phyloP scores from a whole-genome alignment of 2,797 vertebrate species.

The Paguma larvata region DNA sequence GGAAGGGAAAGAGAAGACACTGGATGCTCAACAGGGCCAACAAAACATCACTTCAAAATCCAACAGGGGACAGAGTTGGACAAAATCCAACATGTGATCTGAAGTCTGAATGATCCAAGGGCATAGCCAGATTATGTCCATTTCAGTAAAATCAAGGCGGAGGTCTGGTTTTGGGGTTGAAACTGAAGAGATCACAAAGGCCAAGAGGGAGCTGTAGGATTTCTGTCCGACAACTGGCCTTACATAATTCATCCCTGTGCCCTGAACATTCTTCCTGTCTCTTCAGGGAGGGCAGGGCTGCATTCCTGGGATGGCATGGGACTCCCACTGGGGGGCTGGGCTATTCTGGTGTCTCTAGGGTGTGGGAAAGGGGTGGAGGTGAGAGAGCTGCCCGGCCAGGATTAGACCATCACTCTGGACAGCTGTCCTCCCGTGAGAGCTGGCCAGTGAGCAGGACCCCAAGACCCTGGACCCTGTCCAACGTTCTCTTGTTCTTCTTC shows the following conservation, averaged over 20 bases:
- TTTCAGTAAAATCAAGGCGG: neutral
- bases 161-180: neutral
- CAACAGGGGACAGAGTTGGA: neutral
- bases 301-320: slow-evolving; percentile 5
- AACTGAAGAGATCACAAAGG: neutral
- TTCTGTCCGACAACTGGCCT: neutral
- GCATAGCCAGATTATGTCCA: neutral
- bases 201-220: slow-evolving; percentile 46
- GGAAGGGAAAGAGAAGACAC: neutral
- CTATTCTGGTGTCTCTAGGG: neutral
- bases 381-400: neutral
- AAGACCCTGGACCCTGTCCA: neutral
- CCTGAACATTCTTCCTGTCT: slow-evolving; percentile 8
- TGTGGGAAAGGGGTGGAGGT: neutral
- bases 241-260: neutral
- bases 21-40: neutral
- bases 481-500: neutral
- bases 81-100: neutral
- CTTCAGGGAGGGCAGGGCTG: slow-evolving; percentile 19
- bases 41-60: neutral
- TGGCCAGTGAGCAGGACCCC: neutral
- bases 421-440: neutral
- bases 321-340: neutral
- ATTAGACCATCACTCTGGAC: neutral
- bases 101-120: neutral